Evolutionary conservation across 92 coral and sea anemone genomes (phyloP), one percentile per base, ranked within the genome.

Genomic region (Virgularia gustaviana): DNA sequence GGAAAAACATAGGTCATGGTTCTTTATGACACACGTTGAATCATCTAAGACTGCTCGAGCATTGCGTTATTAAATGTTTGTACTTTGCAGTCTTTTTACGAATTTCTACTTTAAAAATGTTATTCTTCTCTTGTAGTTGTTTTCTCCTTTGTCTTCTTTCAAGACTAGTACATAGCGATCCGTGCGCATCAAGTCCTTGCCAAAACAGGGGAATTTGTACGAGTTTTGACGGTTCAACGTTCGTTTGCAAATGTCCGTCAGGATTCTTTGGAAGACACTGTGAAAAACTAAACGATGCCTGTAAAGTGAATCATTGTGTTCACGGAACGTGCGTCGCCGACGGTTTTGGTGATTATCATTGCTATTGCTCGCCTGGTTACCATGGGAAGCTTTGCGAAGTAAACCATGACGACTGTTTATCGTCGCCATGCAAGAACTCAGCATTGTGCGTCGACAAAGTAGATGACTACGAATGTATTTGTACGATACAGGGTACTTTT

Each of bases 171-270:
- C 30, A 32, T 22, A 36, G 76, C 51, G 65, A 79, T 70, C 88
- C 86, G 25, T 92, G 98, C 75, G 78, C 88, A 27, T 88, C 94
- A 25, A 79, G 88, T 43, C 98, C 96, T n/a, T 92, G 98, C 60
- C 83, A 56, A 57, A 92, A 92, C 79, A 84, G 70, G 11, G 98
- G 98, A 25, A 23, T 80, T 41, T 92, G 98, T 39, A 57, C 73
- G 22, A 35, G 82, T 38, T 78, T 77, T 27, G 88, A 88, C 41
- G 95, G 88, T 54, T 78, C 83, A 9, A 44, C 79, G 49, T 86
- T 82, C 83, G 47, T n/a, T 72, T 92, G 98, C 63, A 79, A 79
- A 43, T 90, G 97, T 72, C 71, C 57, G 9, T 78, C 70, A 61
- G 94, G 96, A 52, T 92, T 82, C 63, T 72, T 63, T 15, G 98